These are phyloP conservation scores for Acanthis flammea DNA, from an alignment of 2,797 vertebrate genomes.

Conservation along the genomic window DNA sequence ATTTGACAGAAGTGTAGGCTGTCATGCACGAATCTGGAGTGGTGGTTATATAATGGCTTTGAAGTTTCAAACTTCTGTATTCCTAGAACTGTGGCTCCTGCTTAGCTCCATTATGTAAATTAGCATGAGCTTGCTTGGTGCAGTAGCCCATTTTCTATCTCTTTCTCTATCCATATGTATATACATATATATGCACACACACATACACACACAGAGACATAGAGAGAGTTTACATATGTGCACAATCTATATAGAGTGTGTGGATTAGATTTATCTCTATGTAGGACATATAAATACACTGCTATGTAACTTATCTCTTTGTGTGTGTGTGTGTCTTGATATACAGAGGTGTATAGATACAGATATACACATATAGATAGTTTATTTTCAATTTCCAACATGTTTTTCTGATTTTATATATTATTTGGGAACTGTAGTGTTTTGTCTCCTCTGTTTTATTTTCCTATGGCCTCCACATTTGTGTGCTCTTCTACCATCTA, in stretches of 20 bases:
- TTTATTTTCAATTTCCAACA: not conserved
- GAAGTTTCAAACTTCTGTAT: not conserved
- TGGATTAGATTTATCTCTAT: not conserved
- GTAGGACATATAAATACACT: too few species aligned
- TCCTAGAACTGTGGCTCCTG: not conserved
- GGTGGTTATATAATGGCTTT: not conserved
- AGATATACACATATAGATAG: not conserved
- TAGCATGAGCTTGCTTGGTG: not conserved
- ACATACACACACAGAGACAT: fast-evolving
- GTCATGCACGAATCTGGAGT: not conserved
- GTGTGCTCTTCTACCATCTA: not conserved
- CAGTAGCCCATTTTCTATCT: not conserved
- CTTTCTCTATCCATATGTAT: not conserved
- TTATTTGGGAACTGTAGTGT: not conserved
- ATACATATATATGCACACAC: too few species aligned
- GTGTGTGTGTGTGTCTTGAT: not conserved
- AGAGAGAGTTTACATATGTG: not conserved
- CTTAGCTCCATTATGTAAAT: not conserved
- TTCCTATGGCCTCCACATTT: not conserved
- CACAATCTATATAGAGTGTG: not conserved
- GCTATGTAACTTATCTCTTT: too few species aligned
- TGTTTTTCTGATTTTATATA: not conserved
- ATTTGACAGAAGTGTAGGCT: not conserved
- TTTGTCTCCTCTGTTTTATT: not conserved
- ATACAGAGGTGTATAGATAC: not conserved